Conservation (phyloP, 2,797 vertebrate genomes). For the Chaetophractus vellerosus region DNA sequence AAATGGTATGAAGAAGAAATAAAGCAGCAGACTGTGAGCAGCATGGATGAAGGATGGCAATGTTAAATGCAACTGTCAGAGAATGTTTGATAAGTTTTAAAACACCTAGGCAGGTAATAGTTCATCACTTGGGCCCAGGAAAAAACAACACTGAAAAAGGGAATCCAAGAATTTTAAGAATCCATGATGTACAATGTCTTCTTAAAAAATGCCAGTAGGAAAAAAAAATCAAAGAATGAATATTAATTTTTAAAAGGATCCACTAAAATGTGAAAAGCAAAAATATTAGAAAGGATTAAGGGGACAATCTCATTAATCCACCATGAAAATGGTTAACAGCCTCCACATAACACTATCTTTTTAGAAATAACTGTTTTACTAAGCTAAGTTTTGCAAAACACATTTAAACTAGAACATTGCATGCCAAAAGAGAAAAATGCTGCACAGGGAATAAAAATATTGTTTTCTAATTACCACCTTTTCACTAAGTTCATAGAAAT, state of each 20-base stretch:
- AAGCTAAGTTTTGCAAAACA: background rate
- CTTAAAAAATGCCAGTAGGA: too few relatives aligned
- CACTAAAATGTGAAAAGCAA: background rate
- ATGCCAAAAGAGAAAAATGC: background rate
- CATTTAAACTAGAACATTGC: background rate
- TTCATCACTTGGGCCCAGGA: too few relatives aligned
- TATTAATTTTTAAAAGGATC: background rate
- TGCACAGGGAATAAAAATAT: background rate
- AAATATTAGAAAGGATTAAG: background rate
- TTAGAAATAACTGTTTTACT: background rate
- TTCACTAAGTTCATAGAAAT: constrained; percentile 93
- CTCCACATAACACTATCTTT: background rate
- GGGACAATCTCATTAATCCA: background rate
- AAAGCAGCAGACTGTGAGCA: too few relatives aligned
- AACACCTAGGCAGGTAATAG: too few relatives aligned
- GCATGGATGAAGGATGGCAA: too few relatives aligned
- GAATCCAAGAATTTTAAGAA: too few relatives aligned
- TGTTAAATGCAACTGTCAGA: too few relatives aligned
- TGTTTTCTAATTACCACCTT: constrained; percentile 85
- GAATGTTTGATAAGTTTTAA: too few relatives aligned
- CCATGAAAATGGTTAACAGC: background rate
- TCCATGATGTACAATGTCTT: too few relatives aligned
- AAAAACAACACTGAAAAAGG: too few relatives aligned
- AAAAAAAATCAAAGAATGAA: too few relatives aligned
- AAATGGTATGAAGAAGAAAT: too few relatives aligned